Evolutionary conservation across 1,140 invertebrate species (phyloP).

Genomic region (Formica selysi): DNA sequence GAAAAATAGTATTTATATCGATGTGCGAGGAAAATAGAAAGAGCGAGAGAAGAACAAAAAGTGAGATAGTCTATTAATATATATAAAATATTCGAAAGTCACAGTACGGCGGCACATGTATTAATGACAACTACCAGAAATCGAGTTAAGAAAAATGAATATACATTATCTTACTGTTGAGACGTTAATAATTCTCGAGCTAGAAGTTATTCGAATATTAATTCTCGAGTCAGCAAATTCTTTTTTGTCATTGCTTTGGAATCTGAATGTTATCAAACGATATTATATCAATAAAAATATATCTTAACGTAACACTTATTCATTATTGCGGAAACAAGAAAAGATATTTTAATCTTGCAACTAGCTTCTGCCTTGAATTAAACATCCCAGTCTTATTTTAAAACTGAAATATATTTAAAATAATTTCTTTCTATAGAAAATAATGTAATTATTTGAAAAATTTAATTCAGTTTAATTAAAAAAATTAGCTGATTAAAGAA

Average conservation of each 20-base stretch:
- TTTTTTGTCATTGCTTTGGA: background rate
- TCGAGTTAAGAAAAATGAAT: conserved; percentile 1
- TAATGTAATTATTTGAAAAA: background rate
- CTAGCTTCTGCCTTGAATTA: background rate
- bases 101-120: background rate
- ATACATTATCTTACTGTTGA: background rate
- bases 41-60: too few species aligned
- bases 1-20: conserved; percentile 57
- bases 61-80: conserved; percentile 25
- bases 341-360: background rate
- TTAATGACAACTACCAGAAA: background rate
- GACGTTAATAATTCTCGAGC: background rate
- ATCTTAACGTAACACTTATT: background rate
- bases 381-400: background rate
- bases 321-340: background rate
- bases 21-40: background rate
- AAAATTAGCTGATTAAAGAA: background rate
- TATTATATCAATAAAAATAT: background rate
- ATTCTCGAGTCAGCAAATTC: background rate
- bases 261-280: background rate
- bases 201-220: background rate
- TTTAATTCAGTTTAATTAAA: background rate
- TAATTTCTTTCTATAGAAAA: background rate
- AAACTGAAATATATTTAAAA: background rate
- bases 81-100: conserved; percentile 15